Evolutionary conservation across 2,113 vertebrate species (phyloP), one percentile per base, ranked within the genome.

Genomic region (Hydrochoerus hydrochaeris): DNA sequence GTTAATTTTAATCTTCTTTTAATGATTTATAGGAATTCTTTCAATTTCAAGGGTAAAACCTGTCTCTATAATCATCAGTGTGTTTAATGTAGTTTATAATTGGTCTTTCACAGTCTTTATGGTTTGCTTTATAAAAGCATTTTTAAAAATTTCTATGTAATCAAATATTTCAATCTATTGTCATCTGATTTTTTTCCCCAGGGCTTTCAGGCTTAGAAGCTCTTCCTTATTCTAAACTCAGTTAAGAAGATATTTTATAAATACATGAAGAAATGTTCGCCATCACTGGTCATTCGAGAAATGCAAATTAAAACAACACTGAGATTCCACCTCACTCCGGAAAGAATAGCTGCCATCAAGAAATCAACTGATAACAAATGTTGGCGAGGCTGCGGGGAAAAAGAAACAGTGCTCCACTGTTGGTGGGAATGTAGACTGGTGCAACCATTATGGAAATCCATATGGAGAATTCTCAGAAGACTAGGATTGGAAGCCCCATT

Each of bases 221-320:
- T 58, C 22, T 94, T 91, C 60, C 32, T 52, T 30, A 93, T 73
- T 85, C 44, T 96, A 86, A 91, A 84, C 32, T 91, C 35, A 88
- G 46, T 32, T 84, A 86, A 78, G 62, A 41, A 90, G 62, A 88
- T 87, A 90, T 30, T 90, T 83, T n/a, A n/a, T n/a, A n/a, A n/a
- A n/a, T n/a, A n/a, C n/a, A n/a, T n/a, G n/a, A n/a, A n/a, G n/a
- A n/a, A n/a, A n/a, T n/a, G n/a, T n/a, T n/a, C n/a, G n/a, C n/a
- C n/a, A n/a, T n/a, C n/a, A n/a, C n/a, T n/a, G n/a, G n/a, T n/a
- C n/a, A n/a, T n/a, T n/a, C n/a, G n/a, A n/a, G n/a, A n/a, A n/a
- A n/a, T n/a, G n/a, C n/a, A n/a, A n/a, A n/a, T n/a, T n/a, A n/a
- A n/a, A n/a, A n/a, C n/a, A n/a, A n/a, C n/a, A n/a, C n/a, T n/a